Percentiles rank a stretch among this genome's conserved stretches.
Evolutionary conservation across 2,797 vertebrate species (phyloP).

Genomic region (Psittacula echo): DNA sequence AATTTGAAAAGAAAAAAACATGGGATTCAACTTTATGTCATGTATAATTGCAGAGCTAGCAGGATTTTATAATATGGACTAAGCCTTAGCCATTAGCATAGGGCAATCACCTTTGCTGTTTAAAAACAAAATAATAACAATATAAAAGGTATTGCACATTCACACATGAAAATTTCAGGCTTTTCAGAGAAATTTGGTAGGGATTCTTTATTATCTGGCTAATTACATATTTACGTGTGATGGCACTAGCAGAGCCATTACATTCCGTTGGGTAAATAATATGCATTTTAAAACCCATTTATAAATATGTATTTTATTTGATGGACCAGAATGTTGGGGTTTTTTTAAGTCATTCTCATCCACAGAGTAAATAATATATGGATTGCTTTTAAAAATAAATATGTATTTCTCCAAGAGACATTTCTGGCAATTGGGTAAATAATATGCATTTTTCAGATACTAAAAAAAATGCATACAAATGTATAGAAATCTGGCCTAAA

Average conservation of each 20-base stretch:
- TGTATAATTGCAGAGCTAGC: slow-evolving; percentile 2
- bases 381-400: slow-evolving; percentile 72
- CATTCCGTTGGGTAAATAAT: slow-evolving; percentile 62
- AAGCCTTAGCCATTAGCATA: neutral
- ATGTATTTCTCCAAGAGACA: slow-evolving; percentile 64
- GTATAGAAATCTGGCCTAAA: slow-evolving; percentile 30
- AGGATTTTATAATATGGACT: neutral
- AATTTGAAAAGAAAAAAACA: neutral
- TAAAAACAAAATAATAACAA: slow-evolving; percentile 49
- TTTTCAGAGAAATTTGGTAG: slow-evolving; percentile 61
- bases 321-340: slow-evolving; percentile 51
- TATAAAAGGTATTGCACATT: slow-evolving; percentile 12
- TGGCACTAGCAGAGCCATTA: slow-evolving; percentile 49
- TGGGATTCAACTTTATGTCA: neutral
- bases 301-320: slow-evolving; percentile 77
- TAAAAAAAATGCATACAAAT: slow-evolving; percentile 15
- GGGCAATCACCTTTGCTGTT: slow-evolving; percentile 20
- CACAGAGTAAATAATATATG: slow-evolving; percentile 73
- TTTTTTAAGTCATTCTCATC: slow-evolving; percentile 69
- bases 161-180: slow-evolving; percentile 28
- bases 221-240: slow-evolving; percentile 72
- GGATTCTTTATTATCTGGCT: slow-evolving; percentile 61
- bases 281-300: slow-evolving; percentile 69
- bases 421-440: slow-evolving; percentile 59
- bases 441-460: slow-evolving; percentile 61